Percentiles rank a stretch among this genome's conserved stretches.
Evolutionary conservation across 2,113 vertebrate species (phyloP).

Genomic region (Trichechus manatus): DNA sequence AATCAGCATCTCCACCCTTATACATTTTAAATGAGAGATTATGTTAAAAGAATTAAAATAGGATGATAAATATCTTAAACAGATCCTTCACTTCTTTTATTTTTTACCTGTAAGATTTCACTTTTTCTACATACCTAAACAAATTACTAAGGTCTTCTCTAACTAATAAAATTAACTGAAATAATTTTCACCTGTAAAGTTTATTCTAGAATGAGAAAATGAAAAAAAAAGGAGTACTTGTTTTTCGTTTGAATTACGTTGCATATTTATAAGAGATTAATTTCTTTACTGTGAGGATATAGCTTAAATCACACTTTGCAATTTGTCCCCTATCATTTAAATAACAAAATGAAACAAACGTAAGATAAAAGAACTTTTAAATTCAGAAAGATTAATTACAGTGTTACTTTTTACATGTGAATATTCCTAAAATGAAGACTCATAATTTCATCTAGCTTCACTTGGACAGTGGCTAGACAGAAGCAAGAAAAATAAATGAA

Average conservation of each 20-base stretch:
- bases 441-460: constrained; percentile 35
- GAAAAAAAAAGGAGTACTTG: constrained; percentile 27
- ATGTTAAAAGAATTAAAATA: not conserved
- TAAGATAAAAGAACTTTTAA: constrained; percentile 64
- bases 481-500: constrained; percentile 59
- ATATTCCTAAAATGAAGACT: constrained; percentile 55
- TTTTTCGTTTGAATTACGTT: constrained; percentile 24
- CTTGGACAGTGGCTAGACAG: constrained; percentile 35
- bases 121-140: not conserved
- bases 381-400: constrained; percentile 73
- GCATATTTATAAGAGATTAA: constrained; percentile 45
- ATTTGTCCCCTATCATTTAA: constrained; percentile 24
- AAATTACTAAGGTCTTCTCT: not conserved
- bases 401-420: constrained; percentile 68
- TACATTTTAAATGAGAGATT: not conserved
- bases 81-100: not conserved
- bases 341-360: constrained; percentile 71
- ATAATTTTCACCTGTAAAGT: constrained; percentile 65
- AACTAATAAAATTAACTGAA: constrained; percentile 57
- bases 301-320: constrained; percentile 32
- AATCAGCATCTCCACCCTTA: not conserved
- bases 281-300: constrained; percentile 35
- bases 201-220: constrained; percentile 65
- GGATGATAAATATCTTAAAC: not conserved
- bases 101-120: not conserved